phyloP scores from a whole-genome alignment of 2,888 invertebrate genomes.

The Eilema sororculum region DNA sequence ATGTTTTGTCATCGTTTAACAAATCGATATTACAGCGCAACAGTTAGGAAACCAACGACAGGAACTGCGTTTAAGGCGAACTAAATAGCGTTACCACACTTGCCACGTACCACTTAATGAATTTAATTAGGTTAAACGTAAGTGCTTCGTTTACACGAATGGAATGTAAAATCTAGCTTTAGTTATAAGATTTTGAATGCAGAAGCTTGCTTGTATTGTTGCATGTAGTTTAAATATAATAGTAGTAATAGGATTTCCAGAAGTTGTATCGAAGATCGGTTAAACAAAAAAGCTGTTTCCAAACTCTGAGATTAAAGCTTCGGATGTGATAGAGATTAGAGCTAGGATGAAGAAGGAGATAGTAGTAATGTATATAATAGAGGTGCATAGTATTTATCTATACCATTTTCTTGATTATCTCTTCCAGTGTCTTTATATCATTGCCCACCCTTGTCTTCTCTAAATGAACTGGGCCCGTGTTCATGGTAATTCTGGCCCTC shows the following conservation, averaged over 20 bases:
- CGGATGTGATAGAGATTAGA: no score
- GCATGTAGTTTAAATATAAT: no score
- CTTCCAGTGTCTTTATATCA: conserved; percentile 49
- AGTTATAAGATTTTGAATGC: not conserved
- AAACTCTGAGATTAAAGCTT: no score
- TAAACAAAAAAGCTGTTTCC: no score
- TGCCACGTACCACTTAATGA: not conserved
- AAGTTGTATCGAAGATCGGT: no score
- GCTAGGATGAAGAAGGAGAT: no score
- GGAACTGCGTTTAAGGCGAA: not conserved
- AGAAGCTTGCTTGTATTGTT: not conserved
- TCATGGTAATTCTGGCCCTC: conserved; percentile 79
- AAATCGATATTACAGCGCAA: not conserved
- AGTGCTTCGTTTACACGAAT: no score
- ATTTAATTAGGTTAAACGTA: not conserved
- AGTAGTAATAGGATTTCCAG: no score
- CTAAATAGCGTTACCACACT: not conserved
- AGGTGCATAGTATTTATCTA: not conserved
- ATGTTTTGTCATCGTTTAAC: not conserved
- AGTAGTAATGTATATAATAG: not conserved
- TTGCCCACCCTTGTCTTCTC: conserved; percentile 60
- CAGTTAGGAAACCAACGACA: not conserved
- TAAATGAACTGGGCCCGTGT: conserved; percentile 76
- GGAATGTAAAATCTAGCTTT: no score
- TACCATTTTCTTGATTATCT: conserved; percentile 6